A percentile compares a stretch with the other conserved stretches of the same genome.
These are phyloP conservation scores for Harpegnathos saltator DNA, from an alignment of 1,140 invertebrate species.

Conservation along the genomic window DNA sequence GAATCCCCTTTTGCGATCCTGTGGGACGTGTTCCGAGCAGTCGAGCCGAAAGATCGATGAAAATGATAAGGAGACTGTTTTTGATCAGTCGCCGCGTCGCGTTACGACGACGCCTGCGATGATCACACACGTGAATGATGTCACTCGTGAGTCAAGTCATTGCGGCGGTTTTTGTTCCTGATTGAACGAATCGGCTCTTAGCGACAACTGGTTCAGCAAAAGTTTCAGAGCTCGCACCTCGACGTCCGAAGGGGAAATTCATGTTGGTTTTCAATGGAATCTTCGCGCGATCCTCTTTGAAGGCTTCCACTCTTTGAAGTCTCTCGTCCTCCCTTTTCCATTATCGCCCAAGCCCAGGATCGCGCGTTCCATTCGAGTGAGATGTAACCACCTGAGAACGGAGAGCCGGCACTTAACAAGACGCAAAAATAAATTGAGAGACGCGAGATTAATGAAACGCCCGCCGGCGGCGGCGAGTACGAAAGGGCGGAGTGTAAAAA, in stretches of 20 bases:
- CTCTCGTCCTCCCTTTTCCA: conserved; percentile 63
- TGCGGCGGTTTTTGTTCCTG: background rate
- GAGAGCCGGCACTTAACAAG: conserved; percentile 81
- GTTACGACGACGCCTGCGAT: conserved; percentile 63
- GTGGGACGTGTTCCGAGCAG: conserved; percentile 69
- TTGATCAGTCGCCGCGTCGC: conserved; percentile 77
- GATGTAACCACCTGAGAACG: conserved; percentile 78
- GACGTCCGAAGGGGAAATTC: background rate
- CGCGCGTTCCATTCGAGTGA: conserved; percentile 77
- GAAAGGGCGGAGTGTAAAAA: conserved; percentile 81
- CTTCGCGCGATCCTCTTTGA: conserved; percentile 30
- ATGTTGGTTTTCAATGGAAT: conserved; percentile 25
- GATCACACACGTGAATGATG: conserved; percentile 73
- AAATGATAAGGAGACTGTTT: conserved; percentile 79
- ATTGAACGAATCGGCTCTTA: background rate
- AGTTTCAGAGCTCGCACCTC: background rate
- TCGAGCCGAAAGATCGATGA: conserved; percentile 81
- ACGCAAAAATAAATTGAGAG: conserved; percentile 85
- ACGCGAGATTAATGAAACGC: conserved; percentile 85
- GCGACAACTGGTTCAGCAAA: background rate
- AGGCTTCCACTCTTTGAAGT: conserved; percentile 11
- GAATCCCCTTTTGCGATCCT: conserved; percentile 75
- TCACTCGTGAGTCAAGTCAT: conserved; percentile 12
- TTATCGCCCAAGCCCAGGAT: conserved; percentile 74
- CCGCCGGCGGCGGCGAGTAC: conserved; percentile 81